Percentiles rank a stretch among this genome's conserved stretches.
Conservation (phyloP, 53 echinoderm and acorn worm species). For the Antedon mediterranea region DNA sequence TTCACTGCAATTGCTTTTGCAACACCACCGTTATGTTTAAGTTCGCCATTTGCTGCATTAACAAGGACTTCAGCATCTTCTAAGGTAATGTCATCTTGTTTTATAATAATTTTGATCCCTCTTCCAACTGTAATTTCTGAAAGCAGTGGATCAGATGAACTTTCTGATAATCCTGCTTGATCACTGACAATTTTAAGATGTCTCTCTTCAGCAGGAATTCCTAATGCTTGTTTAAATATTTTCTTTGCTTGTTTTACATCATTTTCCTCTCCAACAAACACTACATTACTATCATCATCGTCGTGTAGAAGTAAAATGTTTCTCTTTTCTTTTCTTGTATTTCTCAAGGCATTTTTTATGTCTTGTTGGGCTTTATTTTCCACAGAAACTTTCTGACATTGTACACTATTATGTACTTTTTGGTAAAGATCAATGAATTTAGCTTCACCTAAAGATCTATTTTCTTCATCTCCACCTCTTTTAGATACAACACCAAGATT, state of each 20-base stretch:
- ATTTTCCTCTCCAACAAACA: neutral
- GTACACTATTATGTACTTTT: too few species aligned
- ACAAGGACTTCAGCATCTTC: constrained; percentile 10
- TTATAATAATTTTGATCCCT: neutral
- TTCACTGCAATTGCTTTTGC: neutral
- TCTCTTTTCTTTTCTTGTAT: too few species aligned
- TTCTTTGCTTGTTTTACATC: neutral
- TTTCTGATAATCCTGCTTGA: neutral
- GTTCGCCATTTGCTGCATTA: constrained; percentile 2
- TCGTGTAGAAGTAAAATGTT: too few species aligned
- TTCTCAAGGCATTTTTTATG: too few species aligned
- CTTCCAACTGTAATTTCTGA: neutral
- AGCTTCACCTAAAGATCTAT: neutral
- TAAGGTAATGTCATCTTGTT: neutral
- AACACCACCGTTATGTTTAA: constrained; percentile 4
- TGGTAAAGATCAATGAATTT: neutral
- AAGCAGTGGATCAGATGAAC: neutral
- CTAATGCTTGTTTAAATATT: neutral
- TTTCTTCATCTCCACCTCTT: neutral
- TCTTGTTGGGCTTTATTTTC: too few species aligned
- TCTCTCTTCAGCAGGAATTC: neutral
- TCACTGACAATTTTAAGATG: neutral
- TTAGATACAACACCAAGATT: neutral
- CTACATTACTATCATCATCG: too few species aligned
- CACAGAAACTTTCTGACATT: too few species aligned